Base-by-base conservation (phyloP, 2,888 invertebrate species). In the Sesia apiformis region DNA sequence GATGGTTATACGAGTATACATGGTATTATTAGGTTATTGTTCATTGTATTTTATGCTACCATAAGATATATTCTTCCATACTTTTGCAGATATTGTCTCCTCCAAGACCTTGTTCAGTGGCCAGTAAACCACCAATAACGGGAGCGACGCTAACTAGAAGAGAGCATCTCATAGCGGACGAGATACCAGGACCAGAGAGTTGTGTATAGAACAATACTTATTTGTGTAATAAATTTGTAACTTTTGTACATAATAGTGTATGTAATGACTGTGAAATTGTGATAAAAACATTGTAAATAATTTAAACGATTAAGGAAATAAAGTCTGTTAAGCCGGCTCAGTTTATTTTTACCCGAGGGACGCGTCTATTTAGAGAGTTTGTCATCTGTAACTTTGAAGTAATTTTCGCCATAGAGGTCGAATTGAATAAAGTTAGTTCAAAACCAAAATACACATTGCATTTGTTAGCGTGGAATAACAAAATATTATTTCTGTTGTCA, bases 111-210 rank as follows among this genome's bases (percentile, higher is more conserved):
- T 42, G 5, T 38, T 38, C 50, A 5, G 59, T 70, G 38, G 65
- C 77, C 52, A 81, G 72, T 66, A 84, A 83, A 60, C 75, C 66
- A 54, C 67, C 76, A 51, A 69, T 79, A 56, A 77, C 78, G 40
- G 78, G 72, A 39, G 69, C 81, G 60, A 81, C 86, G 3, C 63
- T 88, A 60, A 86, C 84, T 66, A 85, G 86, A 68, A 71, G 89
- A 70, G 87, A 86, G 60, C 88, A 87, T 60, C 81, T 88, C 41
- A 84, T 88, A 80, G 86, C 89, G 0, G 89, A 89, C 68, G 88
- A 88, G 63, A 86, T 89, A 59, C 89, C 89, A 55, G 89, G 89
- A 54, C 89, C 89, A 63, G 89, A 89, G 62, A 89, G 89, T 72
- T 89, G 89, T 81, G 89, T 89, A 73, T 89, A 85, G 70, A 71